Base-by-base conservation (phyloP, 2,113 vertebrate genomes). In the Saguinus midas region DNA sequence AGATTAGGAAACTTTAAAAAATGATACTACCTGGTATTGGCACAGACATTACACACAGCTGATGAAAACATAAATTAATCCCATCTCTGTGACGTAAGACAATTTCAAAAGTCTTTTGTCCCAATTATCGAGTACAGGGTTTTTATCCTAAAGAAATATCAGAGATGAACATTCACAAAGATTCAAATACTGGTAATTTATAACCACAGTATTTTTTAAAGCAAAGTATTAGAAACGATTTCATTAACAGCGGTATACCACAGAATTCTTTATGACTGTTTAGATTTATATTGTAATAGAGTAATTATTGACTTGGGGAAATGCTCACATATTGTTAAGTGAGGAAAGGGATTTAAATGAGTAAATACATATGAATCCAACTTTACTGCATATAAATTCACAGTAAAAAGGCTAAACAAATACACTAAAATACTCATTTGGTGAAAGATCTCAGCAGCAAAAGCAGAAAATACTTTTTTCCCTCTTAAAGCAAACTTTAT, bases 181-280 rank as follows among this genome's bases (percentile, higher is more conserved):
- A 43, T 72, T 78, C 21, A 84, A 40, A 78, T 32, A 32, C 27
- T 66, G 23, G 35, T 72, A 68, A 94, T 55, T 82, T 64, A 75
- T 6, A 43, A 78, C 10, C 10, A 87, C 0, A 68, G 6, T 66
- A 92, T 68, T 79, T 94, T 79, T 70, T n/a, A 96, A 87, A 82
- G 61, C 29, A 95, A 73, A 84, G 84, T 57, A 78, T 70, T 43
- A 64, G 18, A 88, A 92, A 90, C 23, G n/a, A 94, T 70, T 91
- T 48, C 5, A 68, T 23, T 58, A 88, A 84, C 13, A 78, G 6
- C 18, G 20, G 12, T 70, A 83, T 32, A 83, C 8, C 76, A 83
- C 1, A 82, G 23, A 92, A 88, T 83, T 94, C 25, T 52, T 72
- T 79, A 91, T 16, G 75, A 73, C 50, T n/a, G 64, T 20, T 80